Percentiles rank a stretch among this genome's conserved stretches.
Evolutionary conservation across 2,888 invertebrate species (phyloP).

Genomic region (Pyrochroa serraticornis): DNA sequence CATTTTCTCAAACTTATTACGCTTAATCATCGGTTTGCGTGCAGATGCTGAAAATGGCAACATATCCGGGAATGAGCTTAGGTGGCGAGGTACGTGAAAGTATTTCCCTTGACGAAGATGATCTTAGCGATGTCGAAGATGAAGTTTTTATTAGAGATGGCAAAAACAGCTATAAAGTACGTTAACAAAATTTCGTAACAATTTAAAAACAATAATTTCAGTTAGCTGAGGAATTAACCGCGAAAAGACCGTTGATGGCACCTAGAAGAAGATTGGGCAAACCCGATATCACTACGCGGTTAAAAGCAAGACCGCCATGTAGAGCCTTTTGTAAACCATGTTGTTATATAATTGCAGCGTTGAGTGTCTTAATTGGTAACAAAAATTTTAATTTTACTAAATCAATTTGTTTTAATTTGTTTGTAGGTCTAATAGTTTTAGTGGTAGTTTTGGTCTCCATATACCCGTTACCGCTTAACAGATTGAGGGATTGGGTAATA

Average conservation of each 20-base stretch:
- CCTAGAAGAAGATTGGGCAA: slow-evolving; percentile 67
- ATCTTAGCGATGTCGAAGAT: slow-evolving; percentile 76
- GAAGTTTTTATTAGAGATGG: slow-evolving; percentile 79
- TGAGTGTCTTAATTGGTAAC: slow-evolving; percentile 64
- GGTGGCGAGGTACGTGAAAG: slow-evolving; percentile 71
- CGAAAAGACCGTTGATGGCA: slow-evolving; percentile 76
- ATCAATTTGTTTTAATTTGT: slow-evolving; percentile 7
- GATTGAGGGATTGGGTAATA: slow-evolving; percentile 65
- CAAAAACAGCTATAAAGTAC: slow-evolving; percentile 66
- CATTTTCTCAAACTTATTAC: too few relatives aligned
- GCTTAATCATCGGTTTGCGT: too few relatives aligned
- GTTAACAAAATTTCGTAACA: neutral
- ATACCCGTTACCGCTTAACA: slow-evolving; percentile 68
- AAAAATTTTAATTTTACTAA: neutral
- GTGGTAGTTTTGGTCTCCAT: slow-evolving; percentile 69
- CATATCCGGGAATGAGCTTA: slow-evolving; percentile 65
- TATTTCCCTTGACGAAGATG: slow-evolving; percentile 69
- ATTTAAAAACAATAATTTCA: slow-evolving; percentile 46
- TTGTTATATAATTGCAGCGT: slow-evolving; percentile 68
- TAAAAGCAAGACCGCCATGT: slow-evolving; percentile 63
- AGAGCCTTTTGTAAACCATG: slow-evolving; percentile 68
- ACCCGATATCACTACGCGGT: slow-evolving; percentile 59
- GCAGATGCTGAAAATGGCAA: slow-evolving; percentile 55
- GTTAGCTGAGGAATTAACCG: slow-evolving; percentile 70
- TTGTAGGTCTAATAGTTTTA: slow-evolving; percentile 65